These are phyloP conservation scores for Meghimatium bilineatum DNA, from an alignment of 2,888 invertebrate genomes.

Conservation along the genomic window DNA sequence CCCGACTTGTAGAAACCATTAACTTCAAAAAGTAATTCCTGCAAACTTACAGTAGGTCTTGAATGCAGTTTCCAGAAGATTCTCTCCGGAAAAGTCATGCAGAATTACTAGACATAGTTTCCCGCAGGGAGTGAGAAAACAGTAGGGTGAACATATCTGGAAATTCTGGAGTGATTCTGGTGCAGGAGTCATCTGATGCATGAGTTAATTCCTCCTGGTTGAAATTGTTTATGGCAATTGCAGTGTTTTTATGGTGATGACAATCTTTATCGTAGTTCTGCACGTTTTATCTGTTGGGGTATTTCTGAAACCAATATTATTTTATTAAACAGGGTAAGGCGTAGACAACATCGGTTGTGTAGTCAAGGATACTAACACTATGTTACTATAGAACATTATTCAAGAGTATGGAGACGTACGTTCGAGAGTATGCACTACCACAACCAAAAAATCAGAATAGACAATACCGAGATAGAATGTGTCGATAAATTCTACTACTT, in stretches of 20 bases:
- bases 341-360: no score
- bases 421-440: no score
- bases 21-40: neutral
- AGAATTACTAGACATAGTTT: neutral
- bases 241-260: neutral
- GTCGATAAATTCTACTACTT: no score
- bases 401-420: no score
- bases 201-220: neutral
- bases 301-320: no score
- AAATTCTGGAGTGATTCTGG: neutral
- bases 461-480: no score
- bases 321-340: no score
- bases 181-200: neutral
- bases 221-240: neutral
- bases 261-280: neutral
- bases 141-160: neutral
- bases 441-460: no score
- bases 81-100: neutral
- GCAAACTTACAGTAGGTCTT: neutral
- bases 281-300: neutral
- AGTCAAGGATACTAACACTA: no score
- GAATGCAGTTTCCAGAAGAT: neutral
- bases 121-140: neutral
- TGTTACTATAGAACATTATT: no score
- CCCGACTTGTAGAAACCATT: conserved; percentile 18